Base-by-base conservation (phyloP, 1,140 invertebrate species). In the Dendroctonus ponderosae region DNA sequence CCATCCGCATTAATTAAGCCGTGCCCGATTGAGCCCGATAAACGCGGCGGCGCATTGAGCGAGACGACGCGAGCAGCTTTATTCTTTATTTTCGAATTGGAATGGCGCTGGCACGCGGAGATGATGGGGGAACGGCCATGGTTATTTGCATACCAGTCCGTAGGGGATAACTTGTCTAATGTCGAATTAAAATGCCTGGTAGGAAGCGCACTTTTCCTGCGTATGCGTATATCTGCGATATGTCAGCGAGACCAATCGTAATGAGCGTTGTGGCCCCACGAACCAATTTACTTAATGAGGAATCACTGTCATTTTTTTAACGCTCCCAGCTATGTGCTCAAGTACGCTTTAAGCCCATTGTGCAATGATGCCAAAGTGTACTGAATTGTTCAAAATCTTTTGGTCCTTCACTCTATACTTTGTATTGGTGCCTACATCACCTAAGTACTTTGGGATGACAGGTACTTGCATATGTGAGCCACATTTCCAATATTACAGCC, bases 101-200 rank as follows among this genome's bases (percentile, higher is more conserved):
- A 48, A 60, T 49, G 58, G 58, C 58, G 43, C 26, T 39, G 6
- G 37, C 52, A 54, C 37, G 52, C 52, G 14, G 15, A 26, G 52
- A 11, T 8, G 12, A 60, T 49, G 58, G 58, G 58, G 58, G 58
- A 60, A 60, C 50, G 58, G 58, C 58, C 58, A 44, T 42, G 54
- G 46, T 48, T 60, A 49, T 48, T 50, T 49, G 43, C 26, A 48
- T 48, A 60, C 46, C 26, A 60, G 48, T 60, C 46, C 26, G 58
- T 39, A 60, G 58, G 58, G 56, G 44, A 60, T 48, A 60, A 60
- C 44, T 43, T 49, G 58, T 49, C 58, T 60, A 60, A 60, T 60
- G 44, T 60, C 58, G 58, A 60, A 60, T 60, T 60, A 60, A 60
- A 60, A 60, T 39, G 53, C 44, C 58, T 60, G 52, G 52, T 54